A percentile compares a stretch with the other conserved stretches of the same genome.
Evolutionary conservation across 1,140 invertebrate species (phyloP).

Genomic region (Ctenoplectra terminalis): DNA sequence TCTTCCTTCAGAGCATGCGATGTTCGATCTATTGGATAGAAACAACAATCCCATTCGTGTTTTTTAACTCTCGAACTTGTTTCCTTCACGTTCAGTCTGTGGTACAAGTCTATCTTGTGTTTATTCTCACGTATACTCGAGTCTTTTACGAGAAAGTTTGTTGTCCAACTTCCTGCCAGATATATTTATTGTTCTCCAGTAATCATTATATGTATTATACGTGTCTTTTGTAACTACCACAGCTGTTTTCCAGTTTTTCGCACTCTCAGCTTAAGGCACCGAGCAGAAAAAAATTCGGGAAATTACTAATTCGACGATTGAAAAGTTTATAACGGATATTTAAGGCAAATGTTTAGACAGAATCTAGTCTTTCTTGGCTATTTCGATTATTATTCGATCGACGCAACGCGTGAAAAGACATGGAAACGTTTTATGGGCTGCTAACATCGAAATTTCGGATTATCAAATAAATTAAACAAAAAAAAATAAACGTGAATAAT

Average conservation of each 20-base stretch:
- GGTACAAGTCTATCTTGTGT: constrained; percentile 12
- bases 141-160: not conserved
- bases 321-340: not conserved
- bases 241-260: constrained; percentile 40
- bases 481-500: not conserved
- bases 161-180: constrained; percentile 11
- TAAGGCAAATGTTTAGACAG: not conserved
- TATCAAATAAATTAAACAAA: not conserved
- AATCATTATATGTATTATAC: not conserved
- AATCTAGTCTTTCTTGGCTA: not conserved
- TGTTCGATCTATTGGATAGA: constrained; percentile 50
- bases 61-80: constrained; percentile 38
- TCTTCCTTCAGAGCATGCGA: constrained; percentile 59
- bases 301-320: not conserved
- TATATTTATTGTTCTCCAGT: constrained; percentile 8
- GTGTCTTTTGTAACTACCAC: constrained; percentile 20
- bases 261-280: constrained; percentile 47
- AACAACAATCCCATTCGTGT: constrained; percentile 32
- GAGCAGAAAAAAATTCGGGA: not conserved
- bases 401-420: not conserved
- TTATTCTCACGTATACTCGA: not conserved
- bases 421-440: not conserved
- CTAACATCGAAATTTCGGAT: constrained; percentile 4
- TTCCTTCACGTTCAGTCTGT: constrained; percentile 12
- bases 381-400: not conserved